Evolutionary conservation across 2,888 invertebrate genomes (phyloP).

Genomic region (Terebella lapidaria): DNA sequence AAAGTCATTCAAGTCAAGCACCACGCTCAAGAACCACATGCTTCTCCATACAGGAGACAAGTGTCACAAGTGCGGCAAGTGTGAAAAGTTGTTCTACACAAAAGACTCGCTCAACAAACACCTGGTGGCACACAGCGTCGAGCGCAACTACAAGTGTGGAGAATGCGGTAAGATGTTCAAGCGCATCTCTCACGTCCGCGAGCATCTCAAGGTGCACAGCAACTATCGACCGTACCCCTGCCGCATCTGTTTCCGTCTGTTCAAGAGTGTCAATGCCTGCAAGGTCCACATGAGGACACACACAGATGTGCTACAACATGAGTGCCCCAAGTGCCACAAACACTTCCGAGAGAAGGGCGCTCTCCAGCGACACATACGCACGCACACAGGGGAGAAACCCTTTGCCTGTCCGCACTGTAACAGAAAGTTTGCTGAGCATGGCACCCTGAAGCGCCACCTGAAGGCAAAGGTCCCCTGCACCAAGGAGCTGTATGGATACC

Average conservation of each 20-base stretch:
- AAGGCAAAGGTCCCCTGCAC: conserved; percentile 50
- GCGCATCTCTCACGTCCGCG: conserved; percentile 45
- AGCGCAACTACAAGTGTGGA: conserved; percentile 47
- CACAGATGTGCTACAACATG: conserved; percentile 38
- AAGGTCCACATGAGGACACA: conserved; percentile 49
- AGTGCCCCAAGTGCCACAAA: conserved; percentile 39
- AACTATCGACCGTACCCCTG: conserved; percentile 41
- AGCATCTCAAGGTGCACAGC: conserved; percentile 47
- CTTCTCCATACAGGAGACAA: conserved; percentile 42
- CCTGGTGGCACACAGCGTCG: conserved; percentile 39
- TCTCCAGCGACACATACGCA: conserved; percentile 42
- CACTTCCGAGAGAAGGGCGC: conserved; percentile 48
- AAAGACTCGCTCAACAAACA: conserved; percentile 46
- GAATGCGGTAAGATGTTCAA: conserved; percentile 51
- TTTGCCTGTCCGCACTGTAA: conserved; percentile 42
- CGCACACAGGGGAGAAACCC: conserved; percentile 48
- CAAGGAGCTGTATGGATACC: too few relatives aligned
- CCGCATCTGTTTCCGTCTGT: conserved; percentile 39
- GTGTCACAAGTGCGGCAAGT: conserved; percentile 38
- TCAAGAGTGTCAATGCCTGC: conserved; percentile 36
- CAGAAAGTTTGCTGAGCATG: conserved; percentile 45
- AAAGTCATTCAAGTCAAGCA: too few relatives aligned
- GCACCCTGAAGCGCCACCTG: conserved; percentile 47
- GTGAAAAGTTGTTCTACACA: conserved; percentile 41
- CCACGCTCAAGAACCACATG: too few relatives aligned